Base-by-base conservation (phyloP, 2,888 invertebrate genomes). In the Dryadula phaetusa region DNA sequence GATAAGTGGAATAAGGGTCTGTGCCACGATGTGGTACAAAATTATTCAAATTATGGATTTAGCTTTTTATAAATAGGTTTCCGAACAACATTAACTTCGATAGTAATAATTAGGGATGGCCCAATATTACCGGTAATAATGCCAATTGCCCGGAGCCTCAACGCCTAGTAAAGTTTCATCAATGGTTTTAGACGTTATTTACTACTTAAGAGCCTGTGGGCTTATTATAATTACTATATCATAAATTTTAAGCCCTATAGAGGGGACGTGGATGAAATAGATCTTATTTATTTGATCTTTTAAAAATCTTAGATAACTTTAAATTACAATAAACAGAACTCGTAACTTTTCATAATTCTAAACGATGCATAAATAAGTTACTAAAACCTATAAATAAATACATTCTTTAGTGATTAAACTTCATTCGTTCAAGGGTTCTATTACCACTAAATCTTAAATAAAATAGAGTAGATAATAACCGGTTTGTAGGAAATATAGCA, bases 151-250 rank as follows among this genome's bases (percentile, higher is more conserved):
- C 64, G 68, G 68, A 58, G 53, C 22, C 49, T 37, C 63, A 28
- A 70, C 66, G 66, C 64, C 69, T 69, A 66, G 69, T 69, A 66
- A 66, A 66, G 69, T 69, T 69, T 66, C 69, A 69, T 69, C 66
- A 66, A 53, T 67, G 58, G 52, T 52, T 49, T n/a, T 46, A 53
- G 58, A 65, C 46, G 54, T 70, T 68, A 70, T 70, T 70, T 70
- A 70, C 65, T 58, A 60, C 68, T 47, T 25, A 62, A 62, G 40
- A 1, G 66, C 66, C 66, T 66, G 58, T 16, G 66, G 69, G 58
- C 66, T 40, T 53, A 49, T 60, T 32, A 52, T 66, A 52, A 63
- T 69, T 66, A 66, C 65, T 62, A 56, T 61, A 42, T 64, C 62
- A 49, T 65, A 62, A 69, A 69, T 65, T 65, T 37, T n/a, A 49